Evolutionary conservation across 2,113 vertebrate genomes (phyloP), one percentile per base, ranked within the genome.

Genomic region (Lontra canadensis): DNA sequence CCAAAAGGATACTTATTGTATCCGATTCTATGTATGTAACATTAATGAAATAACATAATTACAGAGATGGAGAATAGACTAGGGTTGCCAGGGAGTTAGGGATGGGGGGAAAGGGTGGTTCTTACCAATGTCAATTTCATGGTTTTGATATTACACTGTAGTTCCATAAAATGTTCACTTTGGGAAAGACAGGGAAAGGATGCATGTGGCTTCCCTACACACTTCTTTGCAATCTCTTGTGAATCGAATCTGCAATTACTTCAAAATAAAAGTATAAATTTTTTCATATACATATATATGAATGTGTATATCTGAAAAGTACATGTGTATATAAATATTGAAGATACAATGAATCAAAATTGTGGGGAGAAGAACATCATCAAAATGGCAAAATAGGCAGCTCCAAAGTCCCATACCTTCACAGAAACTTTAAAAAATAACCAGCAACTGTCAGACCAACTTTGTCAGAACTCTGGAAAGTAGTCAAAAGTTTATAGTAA

Each of bases 1-100:
- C 52, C 71, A 6, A 61, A 79, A 79, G 31, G 13, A 90, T 34
- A 21, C 1, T 57, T 55, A 69, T 47, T 79, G 13, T n/a, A n/a
- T 25, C 20, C 89, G 36, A 96, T 84, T 85, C 59, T 34, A 83
- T 61, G 88, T 87, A 80, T 94, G 34, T 71, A 82, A 73, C 44
- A 74, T 69, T 90, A 61, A 90, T 89, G 31, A 90, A 93, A 81
- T 74, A 90, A 59, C 5, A 63, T 49, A 93, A 74, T 83, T 83
- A 88, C 55, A 86, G 52, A 90, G 9, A 81, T 36, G 31, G 52
- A 84, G 36, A 80, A 88, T 6, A 63, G 55, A 80, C 52, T 61
- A 61, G 39, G 8, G 13, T 74, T 74, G 18, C 12, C 81, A 25
- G 3, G 26, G 42, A 15, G 44, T 74, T 59, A 59, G 25, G 52